These are phyloP conservation scores for Muscicapa striata DNA, from an alignment of 2,797 vertebrate species.

Conservation along the genomic window DNA sequence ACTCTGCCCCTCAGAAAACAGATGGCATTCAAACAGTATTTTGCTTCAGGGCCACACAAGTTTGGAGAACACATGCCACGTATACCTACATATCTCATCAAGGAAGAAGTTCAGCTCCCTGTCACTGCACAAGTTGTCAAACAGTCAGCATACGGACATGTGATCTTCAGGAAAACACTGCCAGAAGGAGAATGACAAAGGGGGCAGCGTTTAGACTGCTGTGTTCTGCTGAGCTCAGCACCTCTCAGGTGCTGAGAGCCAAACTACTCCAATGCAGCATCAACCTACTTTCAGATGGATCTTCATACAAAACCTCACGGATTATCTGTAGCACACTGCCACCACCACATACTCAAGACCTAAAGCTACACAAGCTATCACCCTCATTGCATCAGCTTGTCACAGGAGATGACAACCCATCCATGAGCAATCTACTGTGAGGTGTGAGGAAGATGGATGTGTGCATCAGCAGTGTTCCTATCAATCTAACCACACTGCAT, in stretches of 20 bases:
- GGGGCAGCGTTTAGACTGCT: neutral
- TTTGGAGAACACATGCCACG: neutral
- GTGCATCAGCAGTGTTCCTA: neutral
- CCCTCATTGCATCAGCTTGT: neutral
- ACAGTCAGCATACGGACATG: slow-evolving; percentile 6
- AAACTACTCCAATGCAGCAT: neutral
- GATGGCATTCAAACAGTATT: neutral
- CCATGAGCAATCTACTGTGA: neutral
- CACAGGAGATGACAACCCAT: neutral
- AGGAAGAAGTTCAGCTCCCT: neutral
- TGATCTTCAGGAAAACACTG: neutral
- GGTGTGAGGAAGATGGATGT: neutral
- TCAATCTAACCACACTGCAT: accelerated
- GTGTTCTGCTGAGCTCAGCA: neutral
- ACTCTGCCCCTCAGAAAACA: neutral
- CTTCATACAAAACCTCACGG: neutral
- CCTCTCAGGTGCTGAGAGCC: neutral
- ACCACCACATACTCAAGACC: neutral
- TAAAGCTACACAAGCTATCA: neutral
- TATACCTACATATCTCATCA: neutral
- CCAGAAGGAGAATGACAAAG: neutral
- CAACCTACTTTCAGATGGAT: neutral
- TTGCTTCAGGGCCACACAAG: neutral
- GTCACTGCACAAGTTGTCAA: neutral
- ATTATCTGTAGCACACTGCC: neutral